Evolutionary conservation across 2,113 vertebrate genomes (phyloP), one percentile per base, ranked within the genome.

Genomic region (Corvus moneduloides): DNA sequence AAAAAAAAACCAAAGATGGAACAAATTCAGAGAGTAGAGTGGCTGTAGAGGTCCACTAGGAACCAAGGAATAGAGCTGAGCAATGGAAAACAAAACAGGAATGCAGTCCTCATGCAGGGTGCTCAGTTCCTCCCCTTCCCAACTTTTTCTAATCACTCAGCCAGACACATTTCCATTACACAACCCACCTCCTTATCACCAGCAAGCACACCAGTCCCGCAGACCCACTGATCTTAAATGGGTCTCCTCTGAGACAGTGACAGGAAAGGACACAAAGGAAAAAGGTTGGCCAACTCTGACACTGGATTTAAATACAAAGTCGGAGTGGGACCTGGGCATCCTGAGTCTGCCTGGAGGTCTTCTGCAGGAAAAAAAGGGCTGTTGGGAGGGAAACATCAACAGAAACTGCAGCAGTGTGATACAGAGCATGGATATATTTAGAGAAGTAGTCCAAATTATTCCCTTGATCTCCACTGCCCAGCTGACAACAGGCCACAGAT

Each of bases 211-310:
- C 30, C 43, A 91, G 43, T 55, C 46, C 66, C 86, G 59, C 46
- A 94, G 82, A 83, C 90, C 46, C 83, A 71, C 71, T 71, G 87
- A 94, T 91, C 74, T 79, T 59, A 68, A 72, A 74, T 1, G 17
- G 21, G 51, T 77, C 69, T 83, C 87, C 74, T 85, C 82, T 74
- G 68, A 89, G 93, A 90, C 78, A 77, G 39, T 9, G 21, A 80
- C 67, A 89, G 63, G 79, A 94, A 95, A 89, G 54, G 35, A 69
- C 54, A 87, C 84, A 87, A 96, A 91, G 48, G 41, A 55, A 83
- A 89, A 91, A 58, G 35, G 23, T 21, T 94, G 68, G 39, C 30
- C 35, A 91, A 5, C 71, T 86, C 68, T 63, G 68, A 89, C 66
- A 64, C 24, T 35, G 64, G 33, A 81, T 72, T 90, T 68, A 64